Conservation (phyloP, 2,113 vertebrate genomes). For the Calyptommatus sinebrachiatus region DNA sequence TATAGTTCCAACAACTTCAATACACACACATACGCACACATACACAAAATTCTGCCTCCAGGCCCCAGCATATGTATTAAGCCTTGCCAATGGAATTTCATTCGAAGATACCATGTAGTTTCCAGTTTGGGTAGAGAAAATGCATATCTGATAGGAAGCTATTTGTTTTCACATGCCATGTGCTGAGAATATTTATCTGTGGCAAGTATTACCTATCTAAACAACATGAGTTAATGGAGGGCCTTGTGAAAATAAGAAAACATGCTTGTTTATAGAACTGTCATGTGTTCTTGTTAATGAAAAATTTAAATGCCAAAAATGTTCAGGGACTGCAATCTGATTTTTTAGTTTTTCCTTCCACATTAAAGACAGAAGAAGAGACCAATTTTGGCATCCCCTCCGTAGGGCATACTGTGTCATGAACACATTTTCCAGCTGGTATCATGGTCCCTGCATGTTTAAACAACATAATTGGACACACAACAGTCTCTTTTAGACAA, state of each 20-base stretch:
- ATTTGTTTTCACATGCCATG: constrained; percentile 71
- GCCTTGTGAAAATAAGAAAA: constrained; percentile 69
- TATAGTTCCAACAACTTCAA: background rate
- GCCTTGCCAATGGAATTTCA: background rate
- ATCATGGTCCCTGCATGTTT: constrained; percentile 26
- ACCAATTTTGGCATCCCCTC: constrained; percentile 28
- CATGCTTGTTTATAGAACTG: constrained; percentile 66
- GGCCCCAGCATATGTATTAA: constrained; percentile 10
- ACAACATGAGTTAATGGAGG: constrained; percentile 65
- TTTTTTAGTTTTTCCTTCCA: constrained; percentile 33
- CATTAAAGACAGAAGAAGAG: constrained; percentile 38
- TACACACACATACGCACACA: background rate
- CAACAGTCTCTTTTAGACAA: constrained; percentile 33
- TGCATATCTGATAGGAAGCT: constrained; percentile 47
- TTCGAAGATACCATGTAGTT: constrained; percentile 48
- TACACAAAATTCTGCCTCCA: no score
- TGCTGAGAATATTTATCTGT: constrained; percentile 60
- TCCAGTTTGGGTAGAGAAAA: constrained; percentile 54
- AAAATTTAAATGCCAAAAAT: constrained; percentile 60
- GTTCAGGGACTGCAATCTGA: constrained; percentile 37
- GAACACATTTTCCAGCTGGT: constrained; percentile 8
- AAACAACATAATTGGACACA: constrained; percentile 44
- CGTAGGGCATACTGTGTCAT: background rate
- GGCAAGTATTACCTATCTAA: constrained; percentile 64
- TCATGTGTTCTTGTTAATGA: constrained; percentile 46